phyloP scores from a whole-genome alignment of 2,888 invertebrate genomes.

The Cantharis rufa region DNA sequence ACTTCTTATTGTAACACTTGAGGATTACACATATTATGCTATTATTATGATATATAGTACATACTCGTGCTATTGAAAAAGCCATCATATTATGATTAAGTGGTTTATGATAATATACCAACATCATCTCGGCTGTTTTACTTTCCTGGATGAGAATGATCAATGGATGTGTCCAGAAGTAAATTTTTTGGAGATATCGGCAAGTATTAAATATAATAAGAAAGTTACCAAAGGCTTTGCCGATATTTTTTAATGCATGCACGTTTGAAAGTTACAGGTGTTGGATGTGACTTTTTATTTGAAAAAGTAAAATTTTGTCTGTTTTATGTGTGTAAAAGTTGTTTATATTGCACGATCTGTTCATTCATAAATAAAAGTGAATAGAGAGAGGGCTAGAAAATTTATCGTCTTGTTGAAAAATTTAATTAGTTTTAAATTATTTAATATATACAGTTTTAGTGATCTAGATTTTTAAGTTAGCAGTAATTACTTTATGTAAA shows the following conservation, averaged over 20 bases:
- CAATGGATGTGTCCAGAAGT: neutral
- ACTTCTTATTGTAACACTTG: neutral
- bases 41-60: too few relatives aligned
- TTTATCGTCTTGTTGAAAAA: neutral
- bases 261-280: neutral
- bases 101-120: too few relatives aligned
- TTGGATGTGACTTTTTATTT: neutral
- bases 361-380: neutral
- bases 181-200: neutral
- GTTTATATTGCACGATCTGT: neutral
- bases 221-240: neutral
- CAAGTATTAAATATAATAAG: neutral
- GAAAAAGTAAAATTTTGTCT: neutral
- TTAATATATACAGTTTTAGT: neutral
- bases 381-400: neutral
- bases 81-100: neutral
- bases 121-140: too few relatives aligned
- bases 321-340: neutral
- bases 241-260: neutral
- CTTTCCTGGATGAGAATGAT: neutral
- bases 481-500: neutral
- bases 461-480: neutral
- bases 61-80: neutral
- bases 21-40: neutral
- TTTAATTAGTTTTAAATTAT: neutral